These are phyloP conservation scores for Pempheris klunzingeri DNA, from an alignment of 2,797 vertebrate genomes.

Conservation along the genomic window DNA sequence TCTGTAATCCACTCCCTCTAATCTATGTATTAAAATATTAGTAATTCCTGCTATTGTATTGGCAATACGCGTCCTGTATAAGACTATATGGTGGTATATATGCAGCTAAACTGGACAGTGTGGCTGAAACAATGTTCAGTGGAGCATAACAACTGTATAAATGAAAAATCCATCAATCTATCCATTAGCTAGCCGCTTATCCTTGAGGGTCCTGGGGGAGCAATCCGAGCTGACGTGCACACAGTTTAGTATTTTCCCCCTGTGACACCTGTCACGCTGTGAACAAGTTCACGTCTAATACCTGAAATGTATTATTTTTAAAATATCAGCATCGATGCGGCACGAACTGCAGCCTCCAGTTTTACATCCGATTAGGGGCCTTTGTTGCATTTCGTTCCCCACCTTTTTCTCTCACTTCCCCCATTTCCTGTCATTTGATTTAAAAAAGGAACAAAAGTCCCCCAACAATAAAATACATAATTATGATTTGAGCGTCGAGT, in stretches of 20 bases:
- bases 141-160: not conserved
- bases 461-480: not conserved
- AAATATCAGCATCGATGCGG: not conserved
- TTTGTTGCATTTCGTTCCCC: not conserved
- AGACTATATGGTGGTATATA: too few relatives aligned
- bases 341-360: not conserved
- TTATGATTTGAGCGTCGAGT: not conserved
- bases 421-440: not conserved
- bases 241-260: not conserved
- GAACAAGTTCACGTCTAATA: not conserved
- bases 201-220: not conserved
- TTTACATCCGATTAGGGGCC: not conserved
- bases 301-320: not conserved
- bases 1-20: slow-evolving; percentile 35
- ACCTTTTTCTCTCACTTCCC: not conserved
- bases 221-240: not conserved
- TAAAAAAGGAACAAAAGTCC: not conserved
- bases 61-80: not conserved
- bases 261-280: not conserved
- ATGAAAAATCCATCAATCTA: not conserved
- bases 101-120: not conserved
- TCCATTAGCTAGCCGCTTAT: not conserved
- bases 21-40: slow-evolving; percentile 26
- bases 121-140: not conserved
- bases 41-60: not conserved